These are phyloP conservation scores for Calypte anna DNA, from an alignment of 2,113 vertebrate species.

Conservation along the genomic window DNA sequence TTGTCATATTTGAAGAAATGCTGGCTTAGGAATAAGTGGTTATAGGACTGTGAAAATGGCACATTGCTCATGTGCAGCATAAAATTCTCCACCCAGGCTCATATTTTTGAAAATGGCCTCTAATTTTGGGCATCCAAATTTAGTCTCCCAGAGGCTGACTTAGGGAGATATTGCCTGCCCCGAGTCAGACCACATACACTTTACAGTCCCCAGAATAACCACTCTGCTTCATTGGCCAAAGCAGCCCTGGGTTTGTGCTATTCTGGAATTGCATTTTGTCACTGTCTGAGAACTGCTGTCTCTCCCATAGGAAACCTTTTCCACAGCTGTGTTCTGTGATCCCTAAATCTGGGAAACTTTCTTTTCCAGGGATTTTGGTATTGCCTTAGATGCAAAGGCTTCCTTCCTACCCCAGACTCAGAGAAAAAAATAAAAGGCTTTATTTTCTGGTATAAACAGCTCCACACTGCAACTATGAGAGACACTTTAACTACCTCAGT, in stretches of 20 bases:
- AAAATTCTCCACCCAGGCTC: conserved; percentile 28
- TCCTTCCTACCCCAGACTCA: background rate
- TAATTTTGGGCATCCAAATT: conserved; percentile 51
- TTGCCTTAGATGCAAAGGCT: background rate
- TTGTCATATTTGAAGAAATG: background rate
- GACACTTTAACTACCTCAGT: background rate
- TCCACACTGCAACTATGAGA: background rate
- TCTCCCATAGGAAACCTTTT: background rate
- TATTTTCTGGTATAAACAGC: background rate
- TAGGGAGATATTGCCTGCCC: background rate
- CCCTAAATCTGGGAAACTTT: background rate
- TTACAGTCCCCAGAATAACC: conserved; percentile 10
- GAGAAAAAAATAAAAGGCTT: background rate
- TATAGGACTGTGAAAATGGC: conserved; percentile 23
- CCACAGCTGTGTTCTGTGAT: background rate
- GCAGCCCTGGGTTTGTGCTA: background rate
- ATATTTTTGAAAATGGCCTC: conserved; percentile 11
- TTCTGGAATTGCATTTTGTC: background rate
- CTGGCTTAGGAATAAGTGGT: background rate
- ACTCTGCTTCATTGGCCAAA: background rate
- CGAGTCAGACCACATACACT: background rate
- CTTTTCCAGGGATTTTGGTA: background rate
- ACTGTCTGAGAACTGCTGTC: conserved; percentile 11
- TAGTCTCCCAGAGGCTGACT: background rate
- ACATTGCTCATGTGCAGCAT: background rate